phyloP scores from a whole-genome alignment of 2,888 invertebrate species.

The Xanthia icteritia region DNA sequence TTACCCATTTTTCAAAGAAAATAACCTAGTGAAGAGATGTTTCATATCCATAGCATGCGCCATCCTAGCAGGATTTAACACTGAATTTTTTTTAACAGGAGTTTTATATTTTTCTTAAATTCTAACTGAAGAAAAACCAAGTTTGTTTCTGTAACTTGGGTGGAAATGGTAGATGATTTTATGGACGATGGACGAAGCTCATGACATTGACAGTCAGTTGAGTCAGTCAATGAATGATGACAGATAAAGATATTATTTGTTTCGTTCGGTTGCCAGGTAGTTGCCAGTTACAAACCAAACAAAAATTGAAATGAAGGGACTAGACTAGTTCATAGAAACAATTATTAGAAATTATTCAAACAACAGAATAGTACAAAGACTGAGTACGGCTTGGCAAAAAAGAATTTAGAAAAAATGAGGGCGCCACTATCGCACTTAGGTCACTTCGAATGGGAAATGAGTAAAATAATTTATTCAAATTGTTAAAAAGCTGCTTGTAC shows the following conservation, averaged over 20 bases:
- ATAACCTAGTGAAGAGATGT: constrained; percentile 87
- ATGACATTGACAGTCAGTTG: constrained; percentile 43
- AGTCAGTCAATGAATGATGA: neutral
- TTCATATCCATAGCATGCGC: constrained; percentile 87
- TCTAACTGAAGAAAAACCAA: constrained; percentile 28
- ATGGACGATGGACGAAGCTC: constrained; percentile 18
- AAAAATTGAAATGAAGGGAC: neutral
- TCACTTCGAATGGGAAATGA: too few relatives aligned
- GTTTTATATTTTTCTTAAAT: constrained; percentile 13
- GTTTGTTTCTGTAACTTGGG: constrained; percentile 10
- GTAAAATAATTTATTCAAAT: too few relatives aligned
- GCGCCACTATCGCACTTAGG: too few relatives aligned
- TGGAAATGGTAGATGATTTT: constrained; percentile 11
- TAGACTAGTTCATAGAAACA: too few relatives aligned
- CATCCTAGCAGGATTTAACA: constrained; percentile 72
- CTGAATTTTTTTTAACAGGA: constrained; percentile 26
- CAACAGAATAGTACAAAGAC: too few relatives aligned
- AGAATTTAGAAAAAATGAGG: too few relatives aligned
- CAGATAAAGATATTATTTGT: neutral
- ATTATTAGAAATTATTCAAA: too few relatives aligned
- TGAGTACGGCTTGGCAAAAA: too few relatives aligned
- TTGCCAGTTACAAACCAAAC: constrained; percentile 25
- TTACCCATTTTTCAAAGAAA: constrained; percentile 87
- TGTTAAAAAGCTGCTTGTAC: too few relatives aligned
- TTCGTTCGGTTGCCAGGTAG: constrained; percentile 7